phyloP scores from a whole-genome alignment of 1,140 invertebrate genomes.

The Brachionus asplanchnoidis region DNA sequence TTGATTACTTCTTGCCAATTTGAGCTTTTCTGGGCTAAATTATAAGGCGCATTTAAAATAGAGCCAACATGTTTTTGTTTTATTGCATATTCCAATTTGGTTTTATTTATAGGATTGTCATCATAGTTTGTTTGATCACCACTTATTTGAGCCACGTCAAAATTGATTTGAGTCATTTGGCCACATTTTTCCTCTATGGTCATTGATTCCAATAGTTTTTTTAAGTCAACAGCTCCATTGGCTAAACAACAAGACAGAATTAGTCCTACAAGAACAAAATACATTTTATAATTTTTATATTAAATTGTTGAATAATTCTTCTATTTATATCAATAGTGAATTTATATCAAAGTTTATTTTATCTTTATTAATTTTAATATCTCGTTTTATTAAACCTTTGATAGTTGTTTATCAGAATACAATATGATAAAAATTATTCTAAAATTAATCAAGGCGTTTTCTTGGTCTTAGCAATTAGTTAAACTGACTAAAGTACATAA shows the following conservation, averaged over 20 bases:
- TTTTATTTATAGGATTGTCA: background rate
- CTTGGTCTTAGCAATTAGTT: too few relatives aligned
- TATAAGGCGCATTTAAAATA: background rate
- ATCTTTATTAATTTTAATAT: too few relatives aligned
- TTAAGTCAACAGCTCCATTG: background rate
- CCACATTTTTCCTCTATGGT: slow-evolving; percentile 14
- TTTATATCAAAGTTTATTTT: too few relatives aligned
- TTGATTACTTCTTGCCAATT: background rate
- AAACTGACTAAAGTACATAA: too few relatives aligned
- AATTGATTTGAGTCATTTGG: slow-evolving; percentile 29
- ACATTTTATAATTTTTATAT: background rate
- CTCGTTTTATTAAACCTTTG: too few relatives aligned
- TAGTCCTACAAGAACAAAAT: background rate
- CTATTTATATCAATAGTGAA: background rate
- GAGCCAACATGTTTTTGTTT: background rate
- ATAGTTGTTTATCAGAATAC: too few relatives aligned
- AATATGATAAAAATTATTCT: too few relatives aligned
- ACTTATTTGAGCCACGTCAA: background rate
- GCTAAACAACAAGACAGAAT: background rate
- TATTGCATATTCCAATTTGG: background rate
- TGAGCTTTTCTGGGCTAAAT: background rate
- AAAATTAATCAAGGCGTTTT: too few relatives aligned
- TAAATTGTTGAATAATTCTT: background rate
- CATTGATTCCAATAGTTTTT: background rate
- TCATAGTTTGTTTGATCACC: background rate